These are phyloP conservation scores for Brevimyrus niger DNA, from an alignment of 2,113 vertebrate species.

Conservation along the genomic window DNA sequence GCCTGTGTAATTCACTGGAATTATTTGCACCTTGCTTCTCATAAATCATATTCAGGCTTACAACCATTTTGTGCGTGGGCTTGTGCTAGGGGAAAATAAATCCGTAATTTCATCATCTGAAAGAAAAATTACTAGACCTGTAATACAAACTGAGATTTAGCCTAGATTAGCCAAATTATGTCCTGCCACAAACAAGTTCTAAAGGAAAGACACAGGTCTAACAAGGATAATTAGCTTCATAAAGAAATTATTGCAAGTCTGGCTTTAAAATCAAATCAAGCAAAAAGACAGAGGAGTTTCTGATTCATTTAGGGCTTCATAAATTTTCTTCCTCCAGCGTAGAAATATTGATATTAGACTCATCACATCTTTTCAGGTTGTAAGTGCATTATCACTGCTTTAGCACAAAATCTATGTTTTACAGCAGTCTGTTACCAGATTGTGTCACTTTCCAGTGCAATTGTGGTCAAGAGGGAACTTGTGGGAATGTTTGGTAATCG, in stretches of 20 bases:
- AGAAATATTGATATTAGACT: not conserved
- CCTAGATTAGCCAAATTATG: not conserved
- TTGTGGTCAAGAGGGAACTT: not conserved
- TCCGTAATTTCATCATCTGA: not conserved
- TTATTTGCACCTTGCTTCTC: not conserved
- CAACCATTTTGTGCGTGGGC: not conserved
- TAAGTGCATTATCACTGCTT: not conserved
- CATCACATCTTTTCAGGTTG: not conserved
- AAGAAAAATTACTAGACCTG: not conserved
- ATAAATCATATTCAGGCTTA: not conserved
- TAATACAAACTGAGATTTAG: not conserved
- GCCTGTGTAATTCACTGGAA: not conserved
- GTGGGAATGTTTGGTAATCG: constrained; percentile 1
- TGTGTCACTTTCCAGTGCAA: not conserved
- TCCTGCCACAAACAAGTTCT: not conserved
- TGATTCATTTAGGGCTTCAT: not conserved
- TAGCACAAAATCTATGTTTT: not conserved
- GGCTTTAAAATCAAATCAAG: not conserved
- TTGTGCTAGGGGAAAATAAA: not conserved
- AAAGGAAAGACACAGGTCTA: not conserved
- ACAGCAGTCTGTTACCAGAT: not conserved
- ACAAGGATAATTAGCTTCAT: not conserved
- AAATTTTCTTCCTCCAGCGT: not conserved
- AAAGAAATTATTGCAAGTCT: not conserved
- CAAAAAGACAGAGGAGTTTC: not conserved